Percentiles rank a stretch among this genome's conserved stretches.
These are phyloP conservation scores for Tragopan temminckii DNA, from an alignment of 2,797 vertebrate genomes.

Conservation along the genomic window DNA sequence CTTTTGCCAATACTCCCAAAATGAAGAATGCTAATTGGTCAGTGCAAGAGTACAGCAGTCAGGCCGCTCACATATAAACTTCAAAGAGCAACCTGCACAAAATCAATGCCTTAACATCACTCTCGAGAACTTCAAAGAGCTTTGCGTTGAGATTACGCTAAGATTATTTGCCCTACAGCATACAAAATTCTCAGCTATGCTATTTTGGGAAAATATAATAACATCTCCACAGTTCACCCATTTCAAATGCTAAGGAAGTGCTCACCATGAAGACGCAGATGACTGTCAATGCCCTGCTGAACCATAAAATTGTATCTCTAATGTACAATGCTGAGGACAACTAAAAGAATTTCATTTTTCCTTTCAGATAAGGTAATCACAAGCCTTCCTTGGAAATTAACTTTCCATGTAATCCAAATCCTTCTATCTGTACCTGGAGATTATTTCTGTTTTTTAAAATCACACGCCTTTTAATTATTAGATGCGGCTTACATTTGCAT, in stretches of 20 bases:
- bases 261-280: neutral
- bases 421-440: neutral
- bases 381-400: neutral
- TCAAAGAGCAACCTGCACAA: constrained; percentile 9
- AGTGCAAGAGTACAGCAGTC: neutral
- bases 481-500: neutral
- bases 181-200: neutral
- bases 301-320: neutral
- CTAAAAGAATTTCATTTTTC: neutral
- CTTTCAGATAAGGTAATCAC: neutral
- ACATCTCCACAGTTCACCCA: constrained; percentile 21
- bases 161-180: neutral
- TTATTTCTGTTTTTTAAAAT: neutral
- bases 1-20: neutral
- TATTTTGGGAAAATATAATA: constrained; percentile 5
- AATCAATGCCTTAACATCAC: neutral
- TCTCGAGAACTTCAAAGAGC: constrained; percentile 36
- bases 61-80: neutral
- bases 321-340: neutral
- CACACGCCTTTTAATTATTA: neutral
- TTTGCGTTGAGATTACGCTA: neutral
- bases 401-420: neutral
- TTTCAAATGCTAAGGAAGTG: constrained; percentile 38
- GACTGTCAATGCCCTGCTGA: neutral
- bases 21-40: neutral